Evolutionary conservation across 2,888 invertebrate species (phyloP).

Genomic region (Pandemis heparana): DNA sequence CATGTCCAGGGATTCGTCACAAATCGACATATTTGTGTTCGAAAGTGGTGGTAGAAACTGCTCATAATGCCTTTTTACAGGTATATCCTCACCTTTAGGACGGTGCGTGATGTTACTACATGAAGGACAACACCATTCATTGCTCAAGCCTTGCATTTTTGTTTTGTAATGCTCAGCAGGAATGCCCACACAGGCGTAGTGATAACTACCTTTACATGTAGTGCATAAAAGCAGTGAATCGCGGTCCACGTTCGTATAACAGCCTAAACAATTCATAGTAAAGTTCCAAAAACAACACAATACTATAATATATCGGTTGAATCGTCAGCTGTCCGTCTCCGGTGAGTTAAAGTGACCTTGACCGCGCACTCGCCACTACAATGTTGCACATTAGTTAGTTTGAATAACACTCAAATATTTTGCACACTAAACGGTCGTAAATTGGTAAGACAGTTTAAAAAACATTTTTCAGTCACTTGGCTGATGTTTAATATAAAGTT

Average conservation of each 20-base stretch:
- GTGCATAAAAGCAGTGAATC: not conserved
- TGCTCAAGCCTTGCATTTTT: not conserved
- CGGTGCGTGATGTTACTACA: slow-evolving; percentile 6
- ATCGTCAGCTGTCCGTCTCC: too few species aligned
- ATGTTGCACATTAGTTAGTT: too few species aligned
- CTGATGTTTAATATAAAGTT: too few species aligned
- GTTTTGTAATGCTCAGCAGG: not conserved
- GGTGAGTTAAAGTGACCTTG: too few species aligned
- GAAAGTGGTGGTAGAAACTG: not conserved
- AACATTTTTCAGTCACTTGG: too few species aligned
- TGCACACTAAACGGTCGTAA: too few species aligned
- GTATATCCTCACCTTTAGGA: not conserved
- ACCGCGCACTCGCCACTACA: too few species aligned
- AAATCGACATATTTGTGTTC: not conserved
- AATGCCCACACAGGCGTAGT: not conserved
- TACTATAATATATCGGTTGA: too few species aligned
- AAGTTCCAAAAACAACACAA: too few species aligned
- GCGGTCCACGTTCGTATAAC: not conserved
- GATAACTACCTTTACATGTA: not conserved
- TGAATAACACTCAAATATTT: too few species aligned
- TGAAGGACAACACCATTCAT: slow-evolving; percentile 2
- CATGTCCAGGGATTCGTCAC: not conserved
- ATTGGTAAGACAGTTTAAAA: not conserved
- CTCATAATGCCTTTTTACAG: slow-evolving; percentile 1
- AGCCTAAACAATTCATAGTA: not conserved